A percentile compares a stretch with the other conserved stretches of the same genome.
Conservation (phyloP, 2,113 vertebrate genomes). For the Podilymbus podiceps region DNA sequence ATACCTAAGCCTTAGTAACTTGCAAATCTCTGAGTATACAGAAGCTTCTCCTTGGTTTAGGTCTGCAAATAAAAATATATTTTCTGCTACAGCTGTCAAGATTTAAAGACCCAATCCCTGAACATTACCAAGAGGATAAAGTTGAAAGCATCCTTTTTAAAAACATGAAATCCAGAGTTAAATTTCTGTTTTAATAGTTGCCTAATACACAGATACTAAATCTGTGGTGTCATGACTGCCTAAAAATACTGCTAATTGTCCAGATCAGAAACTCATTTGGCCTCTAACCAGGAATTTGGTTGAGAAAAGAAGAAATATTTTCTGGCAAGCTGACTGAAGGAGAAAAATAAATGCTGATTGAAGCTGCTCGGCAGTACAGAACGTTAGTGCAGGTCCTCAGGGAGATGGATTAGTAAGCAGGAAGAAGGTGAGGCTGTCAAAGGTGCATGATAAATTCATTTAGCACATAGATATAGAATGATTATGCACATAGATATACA, state of each 20-base stretch:
- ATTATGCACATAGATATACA: slow-evolving; percentile 61
- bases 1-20: background rate
- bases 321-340: slow-evolving; percentile 15
- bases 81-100: background rate
- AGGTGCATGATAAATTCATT: slow-evolving; percentile 69
- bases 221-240: background rate
- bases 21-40: background rate
- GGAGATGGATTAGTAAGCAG: slow-evolving; percentile 59
- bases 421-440: slow-evolving; percentile 66
- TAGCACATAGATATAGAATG: slow-evolving; percentile 61
- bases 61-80: background rate
- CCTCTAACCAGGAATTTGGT: background rate
- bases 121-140: background rate
- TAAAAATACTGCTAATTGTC: slow-evolving; percentile 5
- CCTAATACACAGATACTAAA: background rate
- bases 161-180: background rate
- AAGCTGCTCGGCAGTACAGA: slow-evolving; percentile 49
- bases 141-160: background rate
- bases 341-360: slow-evolving; percentile 51
- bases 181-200: background rate
- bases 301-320: background rate
- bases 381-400: slow-evolving; percentile 36
- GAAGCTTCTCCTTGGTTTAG: background rate
- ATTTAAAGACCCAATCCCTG: background rate
- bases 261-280: background rate